Percentiles rank a stretch among this genome's conserved stretches.
phyloP scores from a whole-genome alignment of 2,888 invertebrate species.

The Harpagoxenus sublaevis region DNA sequence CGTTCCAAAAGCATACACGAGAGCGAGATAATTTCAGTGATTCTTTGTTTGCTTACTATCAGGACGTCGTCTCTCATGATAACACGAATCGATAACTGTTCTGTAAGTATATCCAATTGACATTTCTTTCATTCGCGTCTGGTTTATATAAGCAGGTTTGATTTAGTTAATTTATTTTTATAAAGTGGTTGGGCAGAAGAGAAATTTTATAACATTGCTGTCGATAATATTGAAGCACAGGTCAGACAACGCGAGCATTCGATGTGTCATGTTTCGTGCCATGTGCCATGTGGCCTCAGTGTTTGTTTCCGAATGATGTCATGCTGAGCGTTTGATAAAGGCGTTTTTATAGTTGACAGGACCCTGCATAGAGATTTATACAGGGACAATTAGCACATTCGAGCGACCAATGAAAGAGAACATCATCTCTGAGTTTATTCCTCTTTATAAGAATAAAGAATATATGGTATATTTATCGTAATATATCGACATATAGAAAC shows the following conservation, averaged over 20 bases:
- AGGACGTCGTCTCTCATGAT: not conserved
- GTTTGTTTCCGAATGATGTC: constrained; percentile 4
- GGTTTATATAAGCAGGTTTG: not conserved
- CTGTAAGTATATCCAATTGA: not conserved
- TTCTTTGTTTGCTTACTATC: not conserved
- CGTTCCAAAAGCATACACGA: not conserved
- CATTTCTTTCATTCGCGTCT: not conserved
- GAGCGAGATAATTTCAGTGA: not conserved
- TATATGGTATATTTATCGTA: not conserved
- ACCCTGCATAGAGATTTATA: not conserved
- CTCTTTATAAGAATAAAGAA: not conserved
- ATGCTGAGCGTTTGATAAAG: not conserved
- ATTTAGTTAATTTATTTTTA: not conserved
- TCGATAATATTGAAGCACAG: not conserved
- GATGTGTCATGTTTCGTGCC: not conserved
- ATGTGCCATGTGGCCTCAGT: not conserved
- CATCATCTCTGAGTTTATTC: not conserved
- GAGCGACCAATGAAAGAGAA: not conserved
- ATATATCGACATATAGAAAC: not conserved
- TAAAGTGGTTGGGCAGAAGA: not conserved
- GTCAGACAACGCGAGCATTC: not conserved
- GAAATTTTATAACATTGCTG: not conserved
- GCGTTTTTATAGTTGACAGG: not conserved
- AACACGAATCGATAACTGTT: not conserved
- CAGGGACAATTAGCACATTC: not conserved